Conservation (phyloP, 37 sponge, comb jelly and placozoan species). For the Chondrilla cf. caribensis region DNA sequence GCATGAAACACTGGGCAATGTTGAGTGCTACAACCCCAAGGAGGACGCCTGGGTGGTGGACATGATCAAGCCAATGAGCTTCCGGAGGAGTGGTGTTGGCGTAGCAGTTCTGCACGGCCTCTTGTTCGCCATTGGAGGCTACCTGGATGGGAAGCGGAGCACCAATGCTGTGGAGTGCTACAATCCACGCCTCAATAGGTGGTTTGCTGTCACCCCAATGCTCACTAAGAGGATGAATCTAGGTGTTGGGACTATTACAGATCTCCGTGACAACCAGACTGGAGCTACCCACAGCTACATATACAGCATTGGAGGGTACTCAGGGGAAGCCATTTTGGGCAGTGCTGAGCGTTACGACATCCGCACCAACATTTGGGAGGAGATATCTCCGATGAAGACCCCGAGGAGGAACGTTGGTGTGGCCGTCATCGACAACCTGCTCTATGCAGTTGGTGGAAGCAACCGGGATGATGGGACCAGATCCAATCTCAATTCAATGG, state of each 20-base stretch:
- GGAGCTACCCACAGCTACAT: slow-evolving; percentile 77
- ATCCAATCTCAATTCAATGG: slow-evolving; percentile 89
- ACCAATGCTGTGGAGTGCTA: slow-evolving; percentile 93
- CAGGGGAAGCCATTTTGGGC: slow-evolving; percentile 81
- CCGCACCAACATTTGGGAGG: slow-evolving; percentile 71
- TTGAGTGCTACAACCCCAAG: slow-evolving; percentile 83
- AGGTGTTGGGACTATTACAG: slow-evolving; percentile 81
- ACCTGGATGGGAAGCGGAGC: slow-evolving; percentile 85
- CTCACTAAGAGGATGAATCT: slow-evolving; percentile 86
- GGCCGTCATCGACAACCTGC: slow-evolving; percentile 76
- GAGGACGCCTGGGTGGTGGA: slow-evolving; percentile 80
- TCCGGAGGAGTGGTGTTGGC: slow-evolving; percentile 82
- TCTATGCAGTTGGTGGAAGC: slow-evolving; percentile 89
- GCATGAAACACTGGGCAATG: slow-evolving; percentile 86
- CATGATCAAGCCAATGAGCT: slow-evolving; percentile 80
- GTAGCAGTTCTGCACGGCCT: slow-evolving; percentile 87
- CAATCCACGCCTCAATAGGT: slow-evolving; percentile 68
- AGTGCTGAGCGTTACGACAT: slow-evolving; percentile 87
- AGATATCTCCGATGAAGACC: slow-evolving; percentile 82
- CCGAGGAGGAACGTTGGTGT: slow-evolving; percentile 88
- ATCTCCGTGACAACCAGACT: slow-evolving; percentile 78
- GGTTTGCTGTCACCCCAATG: slow-evolving; percentile 80
- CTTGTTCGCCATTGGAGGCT: slow-evolving; percentile 92
- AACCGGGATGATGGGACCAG: slow-evolving; percentile 88
- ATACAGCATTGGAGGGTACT: slow-evolving; percentile 84